Evolutionary conservation across 2,113 vertebrate genomes (phyloP).

Genomic region (Macaca fascicularis): T2T-MFA8v1.1 NC_088395.1:161799501-161800000

Average conservation of each 20-base stretch:
- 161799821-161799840: slow-evolving; percentile 41
- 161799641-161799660: slow-evolving; percentile 46
- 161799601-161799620: slow-evolving; percentile 70
- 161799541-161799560: slow-evolving; percentile 72
- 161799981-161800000: slow-evolving; percentile 63
- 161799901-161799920: slow-evolving; percentile 62
- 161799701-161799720: slow-evolving; percentile 44
- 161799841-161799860: slow-evolving; percentile 29
- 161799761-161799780: slow-evolving; percentile 50
- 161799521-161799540: slow-evolving; percentile 69
- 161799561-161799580: slow-evolving; percentile 58
- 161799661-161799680: slow-evolving; percentile 13
- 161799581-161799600: slow-evolving; percentile 66
- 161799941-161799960: slow-evolving; percentile 52
- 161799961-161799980: slow-evolving; percentile 60
- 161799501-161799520: slow-evolving; percentile 75
- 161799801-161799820: slow-evolving; percentile 48
- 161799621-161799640: slow-evolving; percentile 47
- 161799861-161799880: slow-evolving; percentile 36
- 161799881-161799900: slow-evolving; percentile 40
- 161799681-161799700: slow-evolving; percentile 39
- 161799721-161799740: slow-evolving; percentile 45
- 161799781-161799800: slow-evolving; percentile 34
- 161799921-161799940: slow-evolving; percentile 51
- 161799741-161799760: slow-evolving; percentile 47